Evolutionary conservation across 1,140 invertebrate genomes (phyloP), one percentile per base, ranked within the genome.

Genomic region (Tetramorium parvispinum): DNA sequence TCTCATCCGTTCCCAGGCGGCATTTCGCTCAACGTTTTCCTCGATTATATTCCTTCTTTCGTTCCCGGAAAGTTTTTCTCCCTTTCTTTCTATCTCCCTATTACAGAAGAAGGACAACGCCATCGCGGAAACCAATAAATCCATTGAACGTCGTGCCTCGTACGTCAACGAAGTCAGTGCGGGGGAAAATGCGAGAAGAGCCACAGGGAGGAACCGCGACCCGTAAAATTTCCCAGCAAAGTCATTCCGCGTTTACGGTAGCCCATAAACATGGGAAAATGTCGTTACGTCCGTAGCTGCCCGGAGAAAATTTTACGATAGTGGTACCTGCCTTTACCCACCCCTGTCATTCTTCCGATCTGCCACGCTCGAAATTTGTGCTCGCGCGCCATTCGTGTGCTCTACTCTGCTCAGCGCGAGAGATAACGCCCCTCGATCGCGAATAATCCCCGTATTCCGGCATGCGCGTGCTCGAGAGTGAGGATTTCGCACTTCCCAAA

Each of bases 71-170:
- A 46, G 27, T 65, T 63, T 53, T 18, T 49, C 40, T 63, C 43
- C 51, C 51, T 53, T 53, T 24, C 24, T 63, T 2, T 76, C 8
- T 40, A 6, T 32, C 7, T 24, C 21, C 68, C 49, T n/a, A 27
- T 43, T 43, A 43, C 16, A 51, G 21, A 85, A 24, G 43, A 37
- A 85, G 59, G 24, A 24, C 57, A 68, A 87, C 51, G 37, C 40
- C 59, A 75, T 85, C 16, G 24, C 21, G 53, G 70, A 87, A 61
- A 78, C 71, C 83, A 78, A 87, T 87, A 87, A 87, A 87, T 87
- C 71, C 63, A 65, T 86, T 86, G 55, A 59, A 11, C 46, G 55
- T 79, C 57, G 55, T 86, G 55, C 51, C 46, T 46, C 46, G 37
- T 79, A 86, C 65, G 27, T 68, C 24, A 75, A 46, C 40, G 8